These are phyloP conservation scores for Dolichoris vasculosae DNA, from an alignment of 1,140 invertebrate genomes.

Conservation along the genomic window DNA sequence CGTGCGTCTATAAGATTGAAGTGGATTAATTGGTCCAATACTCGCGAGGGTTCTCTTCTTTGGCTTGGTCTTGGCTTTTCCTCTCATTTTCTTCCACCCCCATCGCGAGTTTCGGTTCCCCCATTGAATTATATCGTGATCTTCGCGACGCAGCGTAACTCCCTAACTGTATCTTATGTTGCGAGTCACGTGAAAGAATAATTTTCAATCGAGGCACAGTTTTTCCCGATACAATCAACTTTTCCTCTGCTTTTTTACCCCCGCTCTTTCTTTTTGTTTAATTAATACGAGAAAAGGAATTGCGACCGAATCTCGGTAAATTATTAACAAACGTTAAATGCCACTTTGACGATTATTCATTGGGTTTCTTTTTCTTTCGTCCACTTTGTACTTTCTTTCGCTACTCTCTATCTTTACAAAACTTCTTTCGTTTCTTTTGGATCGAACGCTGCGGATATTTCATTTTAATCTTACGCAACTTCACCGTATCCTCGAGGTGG, in stretches of 20 bases:
- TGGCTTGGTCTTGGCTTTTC: not conserved
- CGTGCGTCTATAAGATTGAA: slow-evolving; percentile 62
- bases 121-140: slow-evolving; percentile 51
- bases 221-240: not conserved
- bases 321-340: slow-evolving; percentile 26
- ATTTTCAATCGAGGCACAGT: slow-evolving; percentile 50
- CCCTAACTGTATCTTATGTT: slow-evolving; percentile 33
- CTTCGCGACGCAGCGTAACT: not conserved
- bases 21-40: slow-evolving; percentile 71
- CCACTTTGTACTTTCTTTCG: not conserved
- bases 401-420: not conserved
- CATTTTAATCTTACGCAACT: slow-evolving; percentile 45
- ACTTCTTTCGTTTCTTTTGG: slow-evolving; percentile 14
- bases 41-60: slow-evolving; percentile 61
- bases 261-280: not conserved
- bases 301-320: not conserved
- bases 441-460: slow-evolving; percentile 48
- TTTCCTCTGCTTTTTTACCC: not conserved
- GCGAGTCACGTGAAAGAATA: slow-evolving; percentile 50
- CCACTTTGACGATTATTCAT: not conserved
- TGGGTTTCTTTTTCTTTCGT: not conserved
- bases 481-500: not conserved
- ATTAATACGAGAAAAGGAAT: slow-evolving; percentile 2
- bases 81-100: not conserved
- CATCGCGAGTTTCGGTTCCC: slow-evolving; percentile 17